Conservation (phyloP, 2,888 invertebrate genomes). For the Nephrotoma flavescens region DNA sequence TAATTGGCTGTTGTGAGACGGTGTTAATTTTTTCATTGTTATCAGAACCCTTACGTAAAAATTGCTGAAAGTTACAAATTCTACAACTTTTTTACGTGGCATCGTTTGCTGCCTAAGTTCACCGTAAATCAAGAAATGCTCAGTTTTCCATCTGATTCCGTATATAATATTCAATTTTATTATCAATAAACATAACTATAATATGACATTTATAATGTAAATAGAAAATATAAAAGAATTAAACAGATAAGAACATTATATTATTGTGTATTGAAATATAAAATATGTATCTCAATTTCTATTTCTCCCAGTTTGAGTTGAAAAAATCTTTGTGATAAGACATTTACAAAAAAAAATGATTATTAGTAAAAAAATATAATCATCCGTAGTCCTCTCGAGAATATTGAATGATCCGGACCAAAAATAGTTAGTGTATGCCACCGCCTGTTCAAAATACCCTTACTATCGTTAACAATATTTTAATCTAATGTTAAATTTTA, state of each 20-base stretch:
- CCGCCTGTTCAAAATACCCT: background rate
- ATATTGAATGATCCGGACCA: background rate
- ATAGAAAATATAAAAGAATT: background rate
- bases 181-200: background rate
- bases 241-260: background rate
- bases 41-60: too few species aligned
- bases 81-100: too few species aligned
- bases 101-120: too few species aligned
- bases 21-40: too few species aligned
- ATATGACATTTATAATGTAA: background rate
- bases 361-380: background rate
- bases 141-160: background rate
- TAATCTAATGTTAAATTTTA: background rate
- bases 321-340: background rate
- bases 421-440: background rate
- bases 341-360: background rate
- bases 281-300: background rate
- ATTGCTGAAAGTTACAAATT: too few species aligned
- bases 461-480: background rate
- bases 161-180: background rate
- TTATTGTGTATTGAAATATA: background rate
- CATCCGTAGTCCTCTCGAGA: background rate
- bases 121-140: too few species aligned
- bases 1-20: too few species aligned
- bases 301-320: background rate